These are phyloP conservation scores for Drosophila lowei DNA, from an alignment of 1,140 invertebrate species.

Conservation along the genomic window DNA sequence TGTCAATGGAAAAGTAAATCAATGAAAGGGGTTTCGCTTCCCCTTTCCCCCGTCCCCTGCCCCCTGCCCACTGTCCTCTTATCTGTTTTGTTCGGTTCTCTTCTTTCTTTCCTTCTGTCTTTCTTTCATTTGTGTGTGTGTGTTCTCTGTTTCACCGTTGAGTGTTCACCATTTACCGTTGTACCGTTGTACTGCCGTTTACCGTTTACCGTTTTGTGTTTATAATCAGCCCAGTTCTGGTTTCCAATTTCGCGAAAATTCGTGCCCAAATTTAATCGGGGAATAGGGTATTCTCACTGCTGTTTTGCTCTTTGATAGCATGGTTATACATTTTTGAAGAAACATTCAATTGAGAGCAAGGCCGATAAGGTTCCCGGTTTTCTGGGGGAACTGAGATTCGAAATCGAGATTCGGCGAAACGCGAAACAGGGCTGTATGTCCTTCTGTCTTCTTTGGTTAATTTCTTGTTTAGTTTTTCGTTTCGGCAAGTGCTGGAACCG, in stretches of 20 bases:
- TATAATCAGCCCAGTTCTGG: no score
- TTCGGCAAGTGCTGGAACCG: constrained; percentile 1
- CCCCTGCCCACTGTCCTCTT: not conserved
- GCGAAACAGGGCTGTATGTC: not conserved
- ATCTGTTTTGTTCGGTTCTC: constrained; percentile 3
- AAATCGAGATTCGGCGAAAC: no score
- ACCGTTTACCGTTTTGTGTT: constrained; percentile 16
- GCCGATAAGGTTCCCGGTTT: no score
- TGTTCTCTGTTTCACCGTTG: no score
- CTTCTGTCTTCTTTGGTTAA: constrained; percentile 32
- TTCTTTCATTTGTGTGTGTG: constrained; percentile 4
- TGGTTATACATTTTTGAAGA: no score
- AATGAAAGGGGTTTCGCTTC: no score
- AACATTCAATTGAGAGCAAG: no score
- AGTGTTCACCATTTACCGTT: no score
- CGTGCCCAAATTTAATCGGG: no score
- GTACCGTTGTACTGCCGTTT: not conserved
- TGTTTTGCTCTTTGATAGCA: not conserved
- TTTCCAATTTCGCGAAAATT: no score
- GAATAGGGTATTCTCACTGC: not conserved
- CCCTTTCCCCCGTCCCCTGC: not conserved
- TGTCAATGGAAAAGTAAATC: no score
- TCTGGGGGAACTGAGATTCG: no score
- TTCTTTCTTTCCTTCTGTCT: constrained; percentile 6
- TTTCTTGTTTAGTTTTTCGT: constrained; percentile 11